Percentiles rank a stretch among this genome's conserved stretches.
Conservation (phyloP, 2,113 vertebrate genomes). For the Heterocephalus glaber region DNA sequence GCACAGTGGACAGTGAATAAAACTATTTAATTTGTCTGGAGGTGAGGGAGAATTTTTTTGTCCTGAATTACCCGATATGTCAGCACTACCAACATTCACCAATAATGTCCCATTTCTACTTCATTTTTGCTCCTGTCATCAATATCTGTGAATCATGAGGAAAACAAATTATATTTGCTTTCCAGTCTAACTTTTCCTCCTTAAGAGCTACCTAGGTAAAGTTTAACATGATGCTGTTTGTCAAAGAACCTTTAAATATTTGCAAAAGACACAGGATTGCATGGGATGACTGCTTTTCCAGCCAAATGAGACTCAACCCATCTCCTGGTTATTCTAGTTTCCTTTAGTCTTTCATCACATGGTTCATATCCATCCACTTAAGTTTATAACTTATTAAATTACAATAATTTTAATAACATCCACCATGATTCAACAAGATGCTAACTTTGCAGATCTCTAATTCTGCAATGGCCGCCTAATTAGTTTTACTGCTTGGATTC, state of each 20-base stretch:
- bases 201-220: conserved; percentile 19
- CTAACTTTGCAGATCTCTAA: not conserved
- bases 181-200: not conserved
- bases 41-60: not conserved
- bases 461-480: not conserved
- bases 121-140: conserved; percentile 16
- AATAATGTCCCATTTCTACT: not conserved
- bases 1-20: not conserved
- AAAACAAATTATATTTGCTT: not conserved
- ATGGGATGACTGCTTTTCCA: not conserved
- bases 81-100: not conserved
- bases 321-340: not conserved
- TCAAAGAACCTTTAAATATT: conserved; percentile 23
- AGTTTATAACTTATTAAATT: not conserved
- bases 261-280: not conserved
- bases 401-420: not conserved
- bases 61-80: not conserved
- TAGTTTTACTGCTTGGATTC: not conserved
- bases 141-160: not conserved
- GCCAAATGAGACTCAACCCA: not conserved
- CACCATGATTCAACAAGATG: not conserved
- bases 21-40: not conserved
- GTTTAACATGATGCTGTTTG: not conserved
- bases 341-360: not conserved
- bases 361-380: not conserved